Percentiles rank a stretch among this genome's conserved stretches.
Conservation (phyloP, 2,113 vertebrate genomes). For the Larimichthys crocea region DNA sequence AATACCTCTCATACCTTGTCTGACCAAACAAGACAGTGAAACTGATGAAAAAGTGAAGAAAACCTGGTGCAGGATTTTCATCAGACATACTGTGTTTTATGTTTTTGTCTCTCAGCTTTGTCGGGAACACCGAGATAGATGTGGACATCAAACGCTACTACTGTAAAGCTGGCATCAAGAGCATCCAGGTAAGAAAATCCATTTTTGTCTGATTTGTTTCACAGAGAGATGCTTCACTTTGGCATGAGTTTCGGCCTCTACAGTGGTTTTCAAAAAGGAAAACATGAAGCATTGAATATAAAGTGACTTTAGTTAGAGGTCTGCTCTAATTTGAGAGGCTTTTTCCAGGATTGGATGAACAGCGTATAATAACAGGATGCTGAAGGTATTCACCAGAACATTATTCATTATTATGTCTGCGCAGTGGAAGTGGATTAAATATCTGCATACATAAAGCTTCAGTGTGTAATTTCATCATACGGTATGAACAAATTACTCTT, state of each 20-base stretch:
- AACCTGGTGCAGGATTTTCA: neutral
- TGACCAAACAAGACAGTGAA: neutral
- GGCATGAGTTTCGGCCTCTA: neutral
- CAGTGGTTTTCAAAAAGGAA: neutral
- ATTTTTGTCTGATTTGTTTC: constrained; percentile 8
- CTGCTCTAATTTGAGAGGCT: neutral
- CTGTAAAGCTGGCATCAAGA: constrained; percentile 98
- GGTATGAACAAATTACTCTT: neutral
- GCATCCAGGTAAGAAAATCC: constrained; percentile 90
- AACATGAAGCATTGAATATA: neutral
- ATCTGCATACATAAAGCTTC: neutral
- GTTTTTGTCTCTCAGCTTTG: constrained; percentile 86
- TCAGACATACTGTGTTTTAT: neutral
- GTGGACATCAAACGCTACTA: constrained; percentile 97
- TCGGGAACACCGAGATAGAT: constrained; percentile 96
- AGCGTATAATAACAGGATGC: neutral
- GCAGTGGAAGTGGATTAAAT: neutral
- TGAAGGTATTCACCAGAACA: neutral
- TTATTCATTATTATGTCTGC: neutral
- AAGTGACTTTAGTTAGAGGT: constrained; percentile 17
- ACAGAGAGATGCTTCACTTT: neutral
- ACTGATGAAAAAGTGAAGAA: neutral
- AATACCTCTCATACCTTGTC: neutral
- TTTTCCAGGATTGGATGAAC: neutral
- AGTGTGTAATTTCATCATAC: neutral